A percentile compares a stretch with the other conserved stretches of the same genome.
phyloP scores from a whole-genome alignment of 37 sponge, comb jelly and placozoan species.

The Diacarnus erythraeanus region DNA sequence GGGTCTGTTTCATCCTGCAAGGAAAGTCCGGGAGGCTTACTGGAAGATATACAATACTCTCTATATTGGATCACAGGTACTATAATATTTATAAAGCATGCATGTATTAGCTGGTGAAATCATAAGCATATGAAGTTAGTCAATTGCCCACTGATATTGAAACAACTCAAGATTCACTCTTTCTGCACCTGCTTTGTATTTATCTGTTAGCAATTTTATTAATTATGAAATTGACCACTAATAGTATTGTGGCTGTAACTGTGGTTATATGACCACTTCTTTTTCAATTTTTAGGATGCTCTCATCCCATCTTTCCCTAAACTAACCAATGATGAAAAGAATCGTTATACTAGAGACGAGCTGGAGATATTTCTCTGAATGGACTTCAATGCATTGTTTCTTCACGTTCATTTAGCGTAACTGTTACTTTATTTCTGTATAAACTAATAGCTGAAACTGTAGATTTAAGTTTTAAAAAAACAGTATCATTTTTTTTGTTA shows the following conservation, averaged over 20 bases:
- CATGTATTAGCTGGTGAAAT: too few relatives aligned
- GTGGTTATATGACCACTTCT: not conserved
- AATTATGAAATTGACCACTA: not conserved
- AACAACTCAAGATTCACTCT: too few relatives aligned
- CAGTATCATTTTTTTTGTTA: too few relatives aligned
- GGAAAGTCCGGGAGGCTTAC: slow-evolving; percentile 93
- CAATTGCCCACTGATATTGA: too few relatives aligned
- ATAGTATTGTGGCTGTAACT: not conserved
- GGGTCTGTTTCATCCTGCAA: slow-evolving; percentile 97
- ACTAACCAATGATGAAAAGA: slow-evolving; percentile 70
- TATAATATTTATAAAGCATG: too few relatives aligned
- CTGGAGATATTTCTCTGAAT: slow-evolving; percentile 84
- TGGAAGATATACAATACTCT: slow-evolving; percentile 97
- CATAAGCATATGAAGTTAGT: too few relatives aligned
- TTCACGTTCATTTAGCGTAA: not conserved
- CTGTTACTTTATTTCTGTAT: not conserved
- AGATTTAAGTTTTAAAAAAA: too few relatives aligned
- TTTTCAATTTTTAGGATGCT: slow-evolving; percentile 69
- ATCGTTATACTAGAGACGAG: slow-evolving; percentile 72
- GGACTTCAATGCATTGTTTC: not conserved
- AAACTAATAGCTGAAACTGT: not conserved
- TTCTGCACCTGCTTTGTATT: too few relatives aligned
- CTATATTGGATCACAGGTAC: slow-evolving; percentile 95
- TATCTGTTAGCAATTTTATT: not conserved
- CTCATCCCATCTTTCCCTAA: slow-evolving; percentile 81